phyloP scores from a whole-genome alignment of 2,888 invertebrate species.

The Dynastes hyllus region DNA sequence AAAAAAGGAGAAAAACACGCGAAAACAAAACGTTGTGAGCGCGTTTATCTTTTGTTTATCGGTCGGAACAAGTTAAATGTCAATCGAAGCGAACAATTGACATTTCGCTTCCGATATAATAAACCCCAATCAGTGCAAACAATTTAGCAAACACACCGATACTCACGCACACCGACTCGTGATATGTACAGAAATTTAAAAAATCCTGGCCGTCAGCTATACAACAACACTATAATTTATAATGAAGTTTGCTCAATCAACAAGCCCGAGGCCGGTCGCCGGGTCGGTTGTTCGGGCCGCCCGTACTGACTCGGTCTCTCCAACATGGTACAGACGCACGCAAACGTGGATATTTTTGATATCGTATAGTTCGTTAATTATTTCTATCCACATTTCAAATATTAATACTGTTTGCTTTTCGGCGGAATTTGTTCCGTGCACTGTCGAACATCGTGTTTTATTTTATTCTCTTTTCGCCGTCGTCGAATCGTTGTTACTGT shows the following conservation, averaged over 20 bases:
- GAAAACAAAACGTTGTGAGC: conserved; percentile 17
- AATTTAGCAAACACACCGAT: conserved; percentile 56
- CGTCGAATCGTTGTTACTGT: neutral
- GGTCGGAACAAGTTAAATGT: conserved; percentile 48
- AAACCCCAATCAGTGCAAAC: conserved; percentile 57
- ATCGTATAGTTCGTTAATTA: conserved; percentile 58
- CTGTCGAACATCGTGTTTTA: neutral
- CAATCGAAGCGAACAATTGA: conserved; percentile 45
- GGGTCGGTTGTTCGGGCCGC: neutral
- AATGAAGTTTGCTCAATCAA: conserved; percentile 69
- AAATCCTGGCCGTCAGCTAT: conserved; percentile 68
- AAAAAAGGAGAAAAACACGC: conserved; percentile 10
- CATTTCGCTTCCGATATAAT: conserved; percentile 48
- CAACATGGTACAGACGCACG: neutral
- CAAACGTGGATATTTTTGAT: conserved; percentile 64
- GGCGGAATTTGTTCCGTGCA: conserved; percentile 21
- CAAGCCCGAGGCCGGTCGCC: conserved; percentile 62
- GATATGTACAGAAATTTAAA: conserved; percentile 68
- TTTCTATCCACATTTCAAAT: conserved; percentile 52
- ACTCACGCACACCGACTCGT: conserved; percentile 8
- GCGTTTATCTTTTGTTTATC: conserved; percentile 46
- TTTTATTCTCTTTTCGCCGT: neutral
- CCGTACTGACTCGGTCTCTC: too few relatives aligned
- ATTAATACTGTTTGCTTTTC: conserved; percentile 52
- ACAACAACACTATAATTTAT: conserved; percentile 69